Percentiles rank a stretch among this genome's conserved stretches.
Conservation (phyloP, 1,140 invertebrate genomes). For the Arion vulgaris region DNA sequence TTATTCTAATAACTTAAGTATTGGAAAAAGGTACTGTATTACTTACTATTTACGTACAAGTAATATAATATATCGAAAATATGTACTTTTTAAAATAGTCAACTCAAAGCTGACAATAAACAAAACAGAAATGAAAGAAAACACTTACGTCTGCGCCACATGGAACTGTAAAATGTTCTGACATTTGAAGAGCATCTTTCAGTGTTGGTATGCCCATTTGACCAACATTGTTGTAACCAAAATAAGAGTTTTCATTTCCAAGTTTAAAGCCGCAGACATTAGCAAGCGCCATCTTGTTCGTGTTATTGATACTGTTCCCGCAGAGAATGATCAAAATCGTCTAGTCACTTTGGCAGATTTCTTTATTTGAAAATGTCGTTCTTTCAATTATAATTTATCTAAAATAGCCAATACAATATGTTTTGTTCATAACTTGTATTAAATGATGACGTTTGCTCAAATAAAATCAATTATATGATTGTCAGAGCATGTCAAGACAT, state of each 20-base stretch:
- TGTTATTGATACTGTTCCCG: not conserved
- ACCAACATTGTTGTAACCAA: slow-evolving; percentile 37
- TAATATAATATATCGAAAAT: no score
- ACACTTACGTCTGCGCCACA: slow-evolving; percentile 61
- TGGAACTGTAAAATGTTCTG: slow-evolving; percentile 62
- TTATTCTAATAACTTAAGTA: no score
- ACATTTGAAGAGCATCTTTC: slow-evolving; percentile 51
- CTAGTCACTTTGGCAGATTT: not conserved
- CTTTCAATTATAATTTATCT: no score
- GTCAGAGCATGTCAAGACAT: no score
- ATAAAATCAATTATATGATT: no score
- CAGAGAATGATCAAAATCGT: not conserved
- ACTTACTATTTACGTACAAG: no score
- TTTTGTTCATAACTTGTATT: no score
- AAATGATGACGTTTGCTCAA: no score
- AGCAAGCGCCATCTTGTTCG: slow-evolving; percentile 65
- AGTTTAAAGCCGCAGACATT: slow-evolving; percentile 61
- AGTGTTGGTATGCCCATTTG: slow-evolving; percentile 35
- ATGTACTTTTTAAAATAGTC: not conserved
- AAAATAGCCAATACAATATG: no score
- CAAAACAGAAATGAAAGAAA: no score
- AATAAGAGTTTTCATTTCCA: slow-evolving; percentile 42
- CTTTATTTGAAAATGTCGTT: no score
- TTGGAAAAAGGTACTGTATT: no score
- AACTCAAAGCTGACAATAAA: not conserved